Conservation (phyloP, 2,888 invertebrate species). For the Ceratothoa steindachneri region DNA sequence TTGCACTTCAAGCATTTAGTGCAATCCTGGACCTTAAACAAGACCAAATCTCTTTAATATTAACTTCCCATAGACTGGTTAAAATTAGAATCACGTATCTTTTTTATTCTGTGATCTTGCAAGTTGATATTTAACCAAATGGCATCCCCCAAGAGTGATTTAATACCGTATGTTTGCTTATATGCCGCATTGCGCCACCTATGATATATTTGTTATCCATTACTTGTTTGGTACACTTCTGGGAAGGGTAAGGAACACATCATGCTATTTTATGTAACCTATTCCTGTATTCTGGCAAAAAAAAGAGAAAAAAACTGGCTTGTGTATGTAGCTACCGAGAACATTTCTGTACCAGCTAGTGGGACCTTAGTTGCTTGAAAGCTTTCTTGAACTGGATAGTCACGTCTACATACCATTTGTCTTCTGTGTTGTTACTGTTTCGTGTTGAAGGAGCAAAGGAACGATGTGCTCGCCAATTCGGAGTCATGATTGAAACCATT, state of each 20-base stretch:
- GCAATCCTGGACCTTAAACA: not conserved
- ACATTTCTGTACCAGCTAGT: not conserved
- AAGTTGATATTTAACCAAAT: not conserved
- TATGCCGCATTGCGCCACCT: not conserved
- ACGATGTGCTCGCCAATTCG: not conserved
- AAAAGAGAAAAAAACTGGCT: not conserved
- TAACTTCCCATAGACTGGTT: no score
- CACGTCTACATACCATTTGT: not conserved
- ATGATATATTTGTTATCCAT: not conserved
- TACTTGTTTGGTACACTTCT: not conserved
- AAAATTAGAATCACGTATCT: not conserved
- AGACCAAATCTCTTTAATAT: not conserved
- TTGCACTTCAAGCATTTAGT: not conserved
- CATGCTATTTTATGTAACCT: conserved; percentile 1
- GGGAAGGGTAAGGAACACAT: not conserved
- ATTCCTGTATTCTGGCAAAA: conserved; percentile 2
- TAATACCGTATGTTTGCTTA: not conserved
- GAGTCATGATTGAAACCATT: no score
- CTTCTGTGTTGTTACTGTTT: no score
- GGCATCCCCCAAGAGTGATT: not conserved
- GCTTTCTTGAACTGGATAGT: not conserved
- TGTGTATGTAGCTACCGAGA: not conserved
- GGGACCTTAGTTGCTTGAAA: not conserved
- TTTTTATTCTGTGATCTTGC: not conserved
- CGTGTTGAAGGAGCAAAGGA: no score